phyloP scores from a whole-genome alignment of 1,140 invertebrate genomes.

The Nomia melanderi region DNA sequence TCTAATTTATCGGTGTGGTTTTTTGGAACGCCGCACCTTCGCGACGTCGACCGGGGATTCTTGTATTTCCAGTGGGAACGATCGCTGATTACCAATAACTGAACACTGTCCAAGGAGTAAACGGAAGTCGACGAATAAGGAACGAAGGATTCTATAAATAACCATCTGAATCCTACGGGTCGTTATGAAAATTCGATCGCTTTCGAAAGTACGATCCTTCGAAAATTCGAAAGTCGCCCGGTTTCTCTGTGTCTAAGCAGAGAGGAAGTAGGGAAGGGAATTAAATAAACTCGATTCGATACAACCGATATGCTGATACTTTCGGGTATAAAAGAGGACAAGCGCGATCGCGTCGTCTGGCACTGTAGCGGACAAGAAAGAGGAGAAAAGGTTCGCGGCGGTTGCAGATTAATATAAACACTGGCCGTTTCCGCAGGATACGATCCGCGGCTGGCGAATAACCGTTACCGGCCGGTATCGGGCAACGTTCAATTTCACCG shows the following conservation, averaged over 20 bases:
- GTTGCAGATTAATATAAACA: conserved; percentile 64
- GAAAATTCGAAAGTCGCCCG: too few species aligned
- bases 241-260: too few species aligned
- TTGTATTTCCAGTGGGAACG: conserved; percentile 59
- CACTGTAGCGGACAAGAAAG: conserved; percentile 5
- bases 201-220: too few species aligned
- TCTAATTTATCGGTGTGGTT: not conserved
- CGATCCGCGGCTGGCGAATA: conserved; percentile 59
- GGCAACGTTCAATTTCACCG: conserved; percentile 61
- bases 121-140: not conserved
- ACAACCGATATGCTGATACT: too few species aligned
- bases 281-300: too few species aligned
- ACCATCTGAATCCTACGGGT: too few species aligned
- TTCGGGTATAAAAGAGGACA: too few species aligned
- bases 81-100: conserved; percentile 55
- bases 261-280: too few species aligned
- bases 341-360: too few species aligned
- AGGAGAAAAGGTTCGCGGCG: conserved; percentile 47
- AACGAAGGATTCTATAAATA: too few species aligned
- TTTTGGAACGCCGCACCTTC: conserved; percentile 33
- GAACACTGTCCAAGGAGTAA: conserved; percentile 3
- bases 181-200: too few species aligned
- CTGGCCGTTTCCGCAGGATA: conserved; percentile 71
- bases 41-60: conserved; percentile 51
- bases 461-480: conserved; percentile 63